phyloP scores from a whole-genome alignment of 2,113 vertebrate species.

The Cololabis saira region DNA sequence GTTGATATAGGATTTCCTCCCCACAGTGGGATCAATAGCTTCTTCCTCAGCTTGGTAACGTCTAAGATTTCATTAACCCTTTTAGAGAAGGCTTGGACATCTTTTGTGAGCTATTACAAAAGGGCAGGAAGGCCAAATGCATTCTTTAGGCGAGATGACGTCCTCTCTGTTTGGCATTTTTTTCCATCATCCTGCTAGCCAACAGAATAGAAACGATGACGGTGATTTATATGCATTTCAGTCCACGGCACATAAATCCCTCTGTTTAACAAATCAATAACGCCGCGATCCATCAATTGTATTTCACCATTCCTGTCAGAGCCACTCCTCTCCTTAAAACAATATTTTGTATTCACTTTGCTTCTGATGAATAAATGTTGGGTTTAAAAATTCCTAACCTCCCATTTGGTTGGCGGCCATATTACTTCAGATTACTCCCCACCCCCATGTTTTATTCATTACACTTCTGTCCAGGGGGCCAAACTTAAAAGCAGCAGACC shows the following conservation, averaged over 20 bases:
- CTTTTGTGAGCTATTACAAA: constrained; percentile 77
- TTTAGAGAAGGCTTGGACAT: constrained; percentile 74
- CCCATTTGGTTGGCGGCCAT: constrained; percentile 66
- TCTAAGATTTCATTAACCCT: constrained; percentile 83
- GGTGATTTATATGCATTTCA: constrained; percentile 63
- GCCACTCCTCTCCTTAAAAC: constrained; percentile 59
- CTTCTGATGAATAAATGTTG: constrained; percentile 74
- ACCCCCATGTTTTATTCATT: constrained; percentile 71
- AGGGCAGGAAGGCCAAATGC: constrained; percentile 74
- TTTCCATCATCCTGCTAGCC: constrained; percentile 38
- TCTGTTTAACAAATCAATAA: constrained; percentile 74
- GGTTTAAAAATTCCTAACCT: constrained; percentile 69
- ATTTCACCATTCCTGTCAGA: constrained; percentile 65
- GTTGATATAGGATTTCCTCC: constrained; percentile 76
- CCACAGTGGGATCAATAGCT: constrained; percentile 73
- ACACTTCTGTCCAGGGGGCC: constrained; percentile 47
- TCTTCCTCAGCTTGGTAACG: constrained; percentile 71
- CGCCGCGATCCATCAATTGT: constrained; percentile 70
- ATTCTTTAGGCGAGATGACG: constrained; percentile 66
- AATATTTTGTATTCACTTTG: constrained; percentile 63
- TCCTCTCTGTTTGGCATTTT: constrained; percentile 58
- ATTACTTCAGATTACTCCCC: constrained; percentile 53
- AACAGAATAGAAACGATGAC: constrained; percentile 61
- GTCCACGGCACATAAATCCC: constrained; percentile 68
- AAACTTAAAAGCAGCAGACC: constrained; percentile 63